Conservation (phyloP, 2,888 invertebrate species). For the Agonum fuliginosum region DNA sequence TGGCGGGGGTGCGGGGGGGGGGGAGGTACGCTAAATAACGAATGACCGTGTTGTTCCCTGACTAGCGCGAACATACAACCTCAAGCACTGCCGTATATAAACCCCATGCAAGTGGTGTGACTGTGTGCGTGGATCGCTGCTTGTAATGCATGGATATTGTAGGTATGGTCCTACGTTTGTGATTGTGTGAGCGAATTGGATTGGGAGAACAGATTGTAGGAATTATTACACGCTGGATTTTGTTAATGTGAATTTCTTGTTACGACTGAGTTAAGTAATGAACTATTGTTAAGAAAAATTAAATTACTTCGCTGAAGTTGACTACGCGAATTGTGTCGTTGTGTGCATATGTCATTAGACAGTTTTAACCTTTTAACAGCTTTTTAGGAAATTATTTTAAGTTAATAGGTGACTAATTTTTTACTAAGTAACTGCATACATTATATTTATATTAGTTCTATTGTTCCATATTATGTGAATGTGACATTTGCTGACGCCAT, state of each 20-base stretch:
- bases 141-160: conserved; percentile 26
- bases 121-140: neutral
- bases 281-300: conserved; percentile 31
- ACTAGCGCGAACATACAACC: conserved; percentile 7
- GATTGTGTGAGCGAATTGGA: conserved; percentile 15
- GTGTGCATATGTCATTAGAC: too few species aligned
- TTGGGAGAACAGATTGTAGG: conserved; percentile 24
- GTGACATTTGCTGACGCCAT: too few species aligned
- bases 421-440: too few species aligned
- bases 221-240: conserved; percentile 18
- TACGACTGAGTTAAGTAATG: neutral
- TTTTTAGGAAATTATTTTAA: too few species aligned
- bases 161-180: neutral
- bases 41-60: conserved; percentile 41
- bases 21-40: conserved; percentile 24
- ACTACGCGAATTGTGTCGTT: too few species aligned
- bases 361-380: too few species aligned
- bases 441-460: too few species aligned
- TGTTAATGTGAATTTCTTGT: conserved; percentile 35
- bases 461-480: too few species aligned
- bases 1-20: neutral
- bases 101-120: conserved; percentile 2
- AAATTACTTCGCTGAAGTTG: neutral
- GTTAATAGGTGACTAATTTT: too few species aligned
- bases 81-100: conserved; percentile 24